phyloP scores from a whole-genome alignment of 2,113 vertebrate species.

The Oceanites oceanicus region DNA sequence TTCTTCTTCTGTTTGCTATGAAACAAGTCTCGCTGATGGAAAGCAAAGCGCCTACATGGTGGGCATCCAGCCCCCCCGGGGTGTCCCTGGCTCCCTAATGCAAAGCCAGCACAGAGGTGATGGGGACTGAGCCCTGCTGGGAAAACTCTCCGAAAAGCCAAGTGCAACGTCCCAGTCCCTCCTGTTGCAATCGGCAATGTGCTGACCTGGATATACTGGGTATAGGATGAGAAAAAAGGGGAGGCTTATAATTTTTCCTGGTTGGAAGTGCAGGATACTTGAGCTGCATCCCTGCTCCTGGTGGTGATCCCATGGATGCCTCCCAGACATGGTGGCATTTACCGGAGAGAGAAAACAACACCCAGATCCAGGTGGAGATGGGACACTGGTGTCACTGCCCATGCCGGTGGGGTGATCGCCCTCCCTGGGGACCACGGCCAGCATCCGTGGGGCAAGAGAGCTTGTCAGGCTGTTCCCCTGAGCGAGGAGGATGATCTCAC shows the following conservation, averaged over 20 bases:
- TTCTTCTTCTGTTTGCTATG: neutral
- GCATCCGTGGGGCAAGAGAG: neutral
- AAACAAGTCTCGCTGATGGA: neutral
- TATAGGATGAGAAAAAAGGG: neutral
- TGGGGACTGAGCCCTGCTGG: neutral
- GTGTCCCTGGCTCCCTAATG: neutral
- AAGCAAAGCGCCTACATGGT: neutral
- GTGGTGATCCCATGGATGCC: rapidly evolving
- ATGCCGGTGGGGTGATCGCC: rapidly evolving
- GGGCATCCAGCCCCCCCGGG: neutral
- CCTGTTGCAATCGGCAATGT: too few relatives aligned
- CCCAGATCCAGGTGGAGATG: neutral
- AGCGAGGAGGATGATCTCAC: neutral
- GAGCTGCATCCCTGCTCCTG: neutral
- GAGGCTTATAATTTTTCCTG: neutral
- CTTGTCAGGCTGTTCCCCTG: neutral
- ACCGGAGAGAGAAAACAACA: neutral
- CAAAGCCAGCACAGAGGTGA: neutral
- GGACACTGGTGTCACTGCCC: neutral
- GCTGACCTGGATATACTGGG: neutral
- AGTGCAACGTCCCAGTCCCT: neutral
- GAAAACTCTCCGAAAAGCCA: neutral
- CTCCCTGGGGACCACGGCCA: rapidly evolving
- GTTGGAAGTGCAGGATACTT: neutral
- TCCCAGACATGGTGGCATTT: rapidly evolving